Evolutionary conservation across 2,113 vertebrate species (phyloP).

Genomic region (Dipodomys merriami): DNA sequence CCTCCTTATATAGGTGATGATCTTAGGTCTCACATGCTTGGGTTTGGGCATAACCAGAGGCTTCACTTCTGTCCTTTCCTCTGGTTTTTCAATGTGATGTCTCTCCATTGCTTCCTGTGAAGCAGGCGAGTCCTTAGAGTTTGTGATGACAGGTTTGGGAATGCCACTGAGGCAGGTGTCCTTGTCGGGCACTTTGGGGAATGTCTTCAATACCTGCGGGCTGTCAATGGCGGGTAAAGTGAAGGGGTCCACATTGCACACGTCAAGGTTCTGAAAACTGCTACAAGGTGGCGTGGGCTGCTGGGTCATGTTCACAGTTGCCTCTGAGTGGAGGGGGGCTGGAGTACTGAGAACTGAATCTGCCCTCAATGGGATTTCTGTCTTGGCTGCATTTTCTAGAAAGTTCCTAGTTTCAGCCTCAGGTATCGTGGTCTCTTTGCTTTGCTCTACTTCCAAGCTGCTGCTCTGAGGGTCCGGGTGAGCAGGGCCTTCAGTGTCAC

Average conservation of each 20-base stretch:
- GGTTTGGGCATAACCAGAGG: conserved; percentile 88
- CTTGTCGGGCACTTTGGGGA: conserved; percentile 89
- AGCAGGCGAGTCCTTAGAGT: conserved; percentile 80
- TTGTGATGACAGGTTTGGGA: conserved; percentile 90
- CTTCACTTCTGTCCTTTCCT: conserved; percentile 85
- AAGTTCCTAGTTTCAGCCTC: conserved; percentile 61
- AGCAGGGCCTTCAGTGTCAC: conserved; percentile 48
- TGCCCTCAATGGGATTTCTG: conserved; percentile 58
- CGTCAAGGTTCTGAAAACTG: conserved; percentile 79
- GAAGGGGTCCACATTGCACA: conserved; percentile 63
- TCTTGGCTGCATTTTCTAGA: conserved; percentile 73
- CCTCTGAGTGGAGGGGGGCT: conserved; percentile 42
- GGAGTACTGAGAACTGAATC: conserved; percentile 71
- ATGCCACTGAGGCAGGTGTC: conserved; percentile 87
- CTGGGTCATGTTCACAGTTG: conserved; percentile 56
- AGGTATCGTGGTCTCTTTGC: background rate
- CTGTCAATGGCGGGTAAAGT: conserved; percentile 80
- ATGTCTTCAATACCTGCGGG: conserved; percentile 80
- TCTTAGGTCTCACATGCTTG: conserved; percentile 95
- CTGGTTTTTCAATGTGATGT: conserved; percentile 84
- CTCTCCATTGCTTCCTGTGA: conserved; percentile 79
- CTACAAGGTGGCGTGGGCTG: conserved; percentile 66
- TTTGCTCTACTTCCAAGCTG: conserved; percentile 45
- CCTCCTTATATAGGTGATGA: conserved; percentile 96
- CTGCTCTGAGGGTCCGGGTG: conserved; percentile 29